These are phyloP conservation scores for Daptonema setosum DNA, from an alignment of 2,888 invertebrate genomes.

Conservation along the genomic window DNA sequence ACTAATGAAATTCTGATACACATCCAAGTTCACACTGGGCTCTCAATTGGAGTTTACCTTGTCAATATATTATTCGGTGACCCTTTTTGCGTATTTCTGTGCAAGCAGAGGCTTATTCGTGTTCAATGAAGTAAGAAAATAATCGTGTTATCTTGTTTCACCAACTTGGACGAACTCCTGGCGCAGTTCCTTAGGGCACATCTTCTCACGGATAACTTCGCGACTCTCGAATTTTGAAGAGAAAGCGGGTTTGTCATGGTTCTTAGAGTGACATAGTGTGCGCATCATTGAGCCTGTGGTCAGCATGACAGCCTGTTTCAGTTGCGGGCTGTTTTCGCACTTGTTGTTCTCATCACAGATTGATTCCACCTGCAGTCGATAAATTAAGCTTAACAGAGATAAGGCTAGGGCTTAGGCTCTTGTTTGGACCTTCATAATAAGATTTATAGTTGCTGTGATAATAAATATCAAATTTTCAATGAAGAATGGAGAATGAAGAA, in stretches of 20 bases:
- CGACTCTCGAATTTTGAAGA: slow-evolving; percentile 12
- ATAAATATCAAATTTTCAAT: too few relatives aligned
- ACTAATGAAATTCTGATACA: neutral
- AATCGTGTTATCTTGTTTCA: too few relatives aligned
- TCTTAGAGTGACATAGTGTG: slow-evolving; percentile 7
- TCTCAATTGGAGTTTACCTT: too few relatives aligned
- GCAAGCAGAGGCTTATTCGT: too few relatives aligned
- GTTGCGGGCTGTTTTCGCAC: neutral
- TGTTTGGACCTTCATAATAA: too few relatives aligned
- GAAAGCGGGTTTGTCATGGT: slow-evolving; percentile 9
- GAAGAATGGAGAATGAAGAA: too few relatives aligned
- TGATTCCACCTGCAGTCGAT: neutral
- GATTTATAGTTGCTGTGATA: too few relatives aligned
- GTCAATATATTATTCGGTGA: too few relatives aligned
- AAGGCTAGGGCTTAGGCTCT: too few relatives aligned
- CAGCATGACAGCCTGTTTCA: slow-evolving; percentile 5
- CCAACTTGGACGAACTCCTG: slow-evolving; percentile 5
- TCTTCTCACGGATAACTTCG: neutral
- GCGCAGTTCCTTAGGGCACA: slow-evolving; percentile 5
- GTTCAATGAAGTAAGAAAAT: too few relatives aligned
- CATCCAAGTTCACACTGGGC: slow-evolving; percentile 2
- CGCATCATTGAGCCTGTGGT: slow-evolving; percentile 8
- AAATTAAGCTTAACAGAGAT: too few relatives aligned
- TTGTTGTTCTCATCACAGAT: slow-evolving; percentile 7
- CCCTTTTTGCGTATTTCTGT: too few relatives aligned